phyloP scores from a whole-genome alignment of 2,113 vertebrate genomes.

The Lathamus discolor region DNA sequence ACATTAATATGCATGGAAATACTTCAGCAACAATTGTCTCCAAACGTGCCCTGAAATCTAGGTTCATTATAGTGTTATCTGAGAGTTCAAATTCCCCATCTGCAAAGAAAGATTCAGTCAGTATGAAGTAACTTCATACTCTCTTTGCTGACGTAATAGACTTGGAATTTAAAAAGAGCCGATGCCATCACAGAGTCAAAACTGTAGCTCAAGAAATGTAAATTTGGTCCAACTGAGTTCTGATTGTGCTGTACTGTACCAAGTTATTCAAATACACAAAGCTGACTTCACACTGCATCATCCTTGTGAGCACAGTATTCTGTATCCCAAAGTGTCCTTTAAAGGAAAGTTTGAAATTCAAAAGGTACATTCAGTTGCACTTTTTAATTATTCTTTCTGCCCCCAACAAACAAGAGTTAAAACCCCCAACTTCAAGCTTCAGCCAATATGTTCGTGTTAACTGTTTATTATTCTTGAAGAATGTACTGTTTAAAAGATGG shows the following conservation, averaged over 20 bases:
- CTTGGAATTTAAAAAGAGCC: neutral
- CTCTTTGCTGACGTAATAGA: constrained; percentile 11
- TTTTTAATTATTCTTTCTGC: neutral
- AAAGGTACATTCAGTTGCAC: neutral
- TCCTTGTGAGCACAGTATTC: neutral
- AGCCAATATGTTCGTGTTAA: neutral
- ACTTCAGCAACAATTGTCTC: neutral
- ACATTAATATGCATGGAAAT: neutral
- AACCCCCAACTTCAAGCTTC: neutral
- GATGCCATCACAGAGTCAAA: neutral
- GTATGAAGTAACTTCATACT: neutral
- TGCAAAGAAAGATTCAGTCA: constrained; percentile 37
- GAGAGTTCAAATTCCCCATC: constrained; percentile 17
- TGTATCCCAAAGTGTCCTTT: neutral
- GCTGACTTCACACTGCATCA: neutral
- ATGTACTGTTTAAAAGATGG: neutral
- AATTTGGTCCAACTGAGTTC: neutral
- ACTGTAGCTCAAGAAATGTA: neutral
- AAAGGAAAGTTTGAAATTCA: neutral
- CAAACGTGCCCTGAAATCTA: constrained; percentile 26
- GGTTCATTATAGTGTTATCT: neutral
- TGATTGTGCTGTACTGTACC: neutral
- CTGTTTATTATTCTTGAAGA: neutral
- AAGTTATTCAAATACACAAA: neutral
- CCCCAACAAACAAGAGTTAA: neutral